Base-by-base conservation (phyloP, 2,888 invertebrate species). In the Troglohyphantes excavatus region DNA sequence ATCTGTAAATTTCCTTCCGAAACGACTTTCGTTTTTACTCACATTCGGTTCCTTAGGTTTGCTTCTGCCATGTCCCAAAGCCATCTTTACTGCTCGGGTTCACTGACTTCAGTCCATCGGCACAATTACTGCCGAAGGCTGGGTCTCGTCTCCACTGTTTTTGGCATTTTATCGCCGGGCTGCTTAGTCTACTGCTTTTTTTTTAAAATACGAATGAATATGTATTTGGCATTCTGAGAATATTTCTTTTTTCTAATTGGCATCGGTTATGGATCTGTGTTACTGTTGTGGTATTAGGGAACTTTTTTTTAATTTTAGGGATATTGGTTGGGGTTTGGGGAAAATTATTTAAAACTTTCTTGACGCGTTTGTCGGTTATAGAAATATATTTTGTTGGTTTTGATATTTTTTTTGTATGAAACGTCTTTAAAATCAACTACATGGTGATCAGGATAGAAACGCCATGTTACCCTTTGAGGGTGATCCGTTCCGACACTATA, bases 121-220 rank as follows among this genome's bases (percentile, higher is more conserved):
- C 33, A 23, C 72, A 72, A 72, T 72, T 72, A 72, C 46, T 27
- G 21, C 72, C 72, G 46, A 46, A 72, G 72, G 27, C n/a, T 21
- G 23, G 26, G 39, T 46, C 72, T 23, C 46, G 72, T 72, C 72
- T 46, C 27, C n/a, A 70, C 68, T 70, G 68, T 33, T 33, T 6
- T 33, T 70, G n/a, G 29, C 33, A 46, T 72, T 72, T 26, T 23
- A 46, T 46, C 72, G 46, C 72, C 68, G 1, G 68, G 33, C 68
- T 11, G 5, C 43, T 43, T 17, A 21, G 72, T 46, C 72, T 72
- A 11, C 7, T 11, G 53, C 13, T n/a, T 53, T 13, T 53, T 13
- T 39, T 13, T 39, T 39, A 39, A 11, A 11, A 39, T 53, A 53
- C 53, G 53, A 53, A 23, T 43, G 72, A 46, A 72, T 72, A 72